A percentile compares a stretch with the other conserved stretches of the same genome.
Evolutionary conservation across 1,140 invertebrate species (phyloP).

Genomic region (Aphidius ervi): DNA sequence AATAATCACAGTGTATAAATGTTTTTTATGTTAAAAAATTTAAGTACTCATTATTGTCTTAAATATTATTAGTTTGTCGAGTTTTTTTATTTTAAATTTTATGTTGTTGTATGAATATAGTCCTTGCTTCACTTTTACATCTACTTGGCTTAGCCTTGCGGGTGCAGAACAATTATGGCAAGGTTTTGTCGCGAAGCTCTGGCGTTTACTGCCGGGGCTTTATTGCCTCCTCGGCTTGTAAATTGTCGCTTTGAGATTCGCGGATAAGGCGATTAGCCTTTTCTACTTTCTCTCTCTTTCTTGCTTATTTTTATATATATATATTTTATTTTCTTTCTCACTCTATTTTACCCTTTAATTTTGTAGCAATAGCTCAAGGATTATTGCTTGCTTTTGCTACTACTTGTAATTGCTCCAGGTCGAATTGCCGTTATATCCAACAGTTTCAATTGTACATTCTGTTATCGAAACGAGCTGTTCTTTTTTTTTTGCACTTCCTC

Average conservation of each 20-base stretch:
- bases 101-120: not conserved
- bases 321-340: not conserved
- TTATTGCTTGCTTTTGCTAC: not conserved
- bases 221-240: constrained; percentile 22
- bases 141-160: constrained; percentile 12
- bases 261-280: constrained; percentile 25
- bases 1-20: too few relatives aligned
- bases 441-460: constrained; percentile 11
- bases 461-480: not conserved
- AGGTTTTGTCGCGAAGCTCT: constrained; percentile 16
- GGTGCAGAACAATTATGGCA: constrained; percentile 16
- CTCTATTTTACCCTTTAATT: too few relatives aligned
- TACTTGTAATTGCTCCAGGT: constrained; percentile 14
- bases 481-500: not conserved
- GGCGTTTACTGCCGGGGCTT: constrained; percentile 18
- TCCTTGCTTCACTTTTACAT: not conserved
- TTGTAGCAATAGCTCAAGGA: too few relatives aligned
- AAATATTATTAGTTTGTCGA: too few relatives aligned
- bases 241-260: constrained; percentile 24
- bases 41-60: too few relatives aligned
- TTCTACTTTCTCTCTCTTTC: constrained; percentile 5
- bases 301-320: not conserved
- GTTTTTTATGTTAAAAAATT: too few relatives aligned
- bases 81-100: too few relatives aligned
- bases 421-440: not conserved